phyloP scores from a whole-genome alignment of 2,888 invertebrate species.

The Oeneis ivallda region DNA sequence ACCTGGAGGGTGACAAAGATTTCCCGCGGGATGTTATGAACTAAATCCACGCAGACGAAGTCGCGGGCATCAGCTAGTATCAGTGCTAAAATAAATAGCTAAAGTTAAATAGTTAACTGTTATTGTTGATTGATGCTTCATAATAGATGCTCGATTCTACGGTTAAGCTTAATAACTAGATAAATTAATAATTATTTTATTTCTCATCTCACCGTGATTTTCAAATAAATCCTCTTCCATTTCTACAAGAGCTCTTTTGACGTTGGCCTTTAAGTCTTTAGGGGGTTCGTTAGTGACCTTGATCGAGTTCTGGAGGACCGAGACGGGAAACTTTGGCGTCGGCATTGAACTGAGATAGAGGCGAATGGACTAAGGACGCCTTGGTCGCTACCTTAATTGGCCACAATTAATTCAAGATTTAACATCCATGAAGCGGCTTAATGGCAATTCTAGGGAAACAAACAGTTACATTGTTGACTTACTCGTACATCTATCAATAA shows the following conservation, averaged over 20 bases:
- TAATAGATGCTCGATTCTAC: background rate
- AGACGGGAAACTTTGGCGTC: slow-evolving; percentile 91
- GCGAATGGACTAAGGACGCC: slow-evolving; percentile 86
- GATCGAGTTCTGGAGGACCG: slow-evolving; percentile 94
- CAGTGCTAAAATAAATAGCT: too few species aligned
- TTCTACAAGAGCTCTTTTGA: slow-evolving; percentile 90
- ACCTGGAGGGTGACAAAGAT: too few species aligned
- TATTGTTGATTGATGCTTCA: too few species aligned
- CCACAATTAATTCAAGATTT: slow-evolving; percentile 88
- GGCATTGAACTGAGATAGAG: slow-evolving; percentile 96
- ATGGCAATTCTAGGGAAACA: slow-evolving; percentile 90
- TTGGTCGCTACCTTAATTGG: slow-evolving; percentile 85
- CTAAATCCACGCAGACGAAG: too few species aligned
- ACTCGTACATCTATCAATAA: background rate
- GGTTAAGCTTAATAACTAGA: too few species aligned
- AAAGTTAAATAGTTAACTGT: too few species aligned
- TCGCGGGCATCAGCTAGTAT: too few species aligned
- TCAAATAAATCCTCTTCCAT: slow-evolving; percentile 91
- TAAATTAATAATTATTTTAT: too few species aligned
- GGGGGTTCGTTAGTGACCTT: slow-evolving; percentile 98
- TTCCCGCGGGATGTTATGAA: too few species aligned
- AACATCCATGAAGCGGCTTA: slow-evolving; percentile 97
- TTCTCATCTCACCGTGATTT: slow-evolving; percentile 82
- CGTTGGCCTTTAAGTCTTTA: slow-evolving; percentile 93
- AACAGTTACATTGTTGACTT: background rate